Conservation (phyloP, 1,140 invertebrate genomes). For the Meloidogyne exigua region DNA sequence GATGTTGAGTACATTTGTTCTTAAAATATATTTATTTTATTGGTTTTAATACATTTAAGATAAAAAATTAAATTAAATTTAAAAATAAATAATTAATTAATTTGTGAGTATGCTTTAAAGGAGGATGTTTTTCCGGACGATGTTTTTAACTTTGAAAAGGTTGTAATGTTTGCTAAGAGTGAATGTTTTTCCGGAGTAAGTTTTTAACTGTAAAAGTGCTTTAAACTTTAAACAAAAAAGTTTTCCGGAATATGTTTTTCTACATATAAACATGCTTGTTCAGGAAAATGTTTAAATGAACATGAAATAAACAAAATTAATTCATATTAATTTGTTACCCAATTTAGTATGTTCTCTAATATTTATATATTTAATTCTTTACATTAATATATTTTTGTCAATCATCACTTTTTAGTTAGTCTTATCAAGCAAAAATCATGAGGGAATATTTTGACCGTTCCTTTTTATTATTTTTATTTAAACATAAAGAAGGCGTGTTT, state of each 20-base stretch:
- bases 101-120: too few relatives aligned
- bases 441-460: neutral
- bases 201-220: too few relatives aligned
- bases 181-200: neutral
- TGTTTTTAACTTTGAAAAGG: too few relatives aligned
- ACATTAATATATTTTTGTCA: neutral
- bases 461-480: neutral
- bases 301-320: too few relatives aligned
- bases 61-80: neutral
- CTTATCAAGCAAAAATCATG: neutral
- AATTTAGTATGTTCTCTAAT: too few relatives aligned
- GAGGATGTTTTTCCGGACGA: too few relatives aligned
- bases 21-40: too few relatives aligned
- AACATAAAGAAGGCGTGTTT: neutral
- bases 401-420: neutral
- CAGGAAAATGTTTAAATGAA: too few relatives aligned
- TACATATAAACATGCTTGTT: too few relatives aligned
- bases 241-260: neutral
- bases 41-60: neutral
- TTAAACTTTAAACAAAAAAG: neutral
- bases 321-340: too few relatives aligned
- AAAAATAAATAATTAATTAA: neutral
- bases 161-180: too few relatives aligned
- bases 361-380: neutral
- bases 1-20: neutral